Base-by-base conservation (phyloP, 2,888 invertebrate species). In the Gymnocheta viridis region DNA sequence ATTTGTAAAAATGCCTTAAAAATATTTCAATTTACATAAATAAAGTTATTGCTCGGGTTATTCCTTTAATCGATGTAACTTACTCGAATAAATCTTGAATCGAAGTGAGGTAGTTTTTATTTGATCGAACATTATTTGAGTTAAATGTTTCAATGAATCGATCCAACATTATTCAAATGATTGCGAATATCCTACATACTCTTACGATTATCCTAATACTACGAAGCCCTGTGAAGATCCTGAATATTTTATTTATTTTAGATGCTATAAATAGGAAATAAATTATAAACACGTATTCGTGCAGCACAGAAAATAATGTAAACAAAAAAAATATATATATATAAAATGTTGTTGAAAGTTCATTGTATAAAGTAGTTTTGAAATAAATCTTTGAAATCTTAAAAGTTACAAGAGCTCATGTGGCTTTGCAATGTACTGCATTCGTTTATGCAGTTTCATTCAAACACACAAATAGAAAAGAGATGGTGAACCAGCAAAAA, bases 341-440 rank as follows among this genome's bases (percentile, higher is more conserved):
- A 0, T 14, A 32, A 41, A 78, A 81, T 67, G 47, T 24, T 73
- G 72, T 69, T 73, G 77, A 77, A 77, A 81, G 60, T 81, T 77
- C 72, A 73, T 69, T 77, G 67, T 47, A 56, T 69, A 69, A 69
- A 67, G 56, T 72, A 77, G 58, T 76, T 82, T 80, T 66, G 44
- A 72, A 84, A 81, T 78, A 84, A 81, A 77, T 81, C 77, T 77
- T 62, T 77, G 73, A 69, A 81, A 78, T 73, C 60, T 56, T 60
- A 72, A 81, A 81, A 77, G 73, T 67, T 74, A 72, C 84, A 77
- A 77, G 70, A 81, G 73, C 77, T 81, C 77, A 78, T 81, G 84
- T 73, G 72, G 77, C 77, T 72, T 84, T 70, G 24, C 60, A 66
- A 64, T 76, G 64, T 66, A 56, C 19, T 74, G 44, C 58, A 49